These are phyloP conservation scores for Planococcus citri DNA, from an alignment of 1,140 invertebrate species.

Conservation along the genomic window DNA sequence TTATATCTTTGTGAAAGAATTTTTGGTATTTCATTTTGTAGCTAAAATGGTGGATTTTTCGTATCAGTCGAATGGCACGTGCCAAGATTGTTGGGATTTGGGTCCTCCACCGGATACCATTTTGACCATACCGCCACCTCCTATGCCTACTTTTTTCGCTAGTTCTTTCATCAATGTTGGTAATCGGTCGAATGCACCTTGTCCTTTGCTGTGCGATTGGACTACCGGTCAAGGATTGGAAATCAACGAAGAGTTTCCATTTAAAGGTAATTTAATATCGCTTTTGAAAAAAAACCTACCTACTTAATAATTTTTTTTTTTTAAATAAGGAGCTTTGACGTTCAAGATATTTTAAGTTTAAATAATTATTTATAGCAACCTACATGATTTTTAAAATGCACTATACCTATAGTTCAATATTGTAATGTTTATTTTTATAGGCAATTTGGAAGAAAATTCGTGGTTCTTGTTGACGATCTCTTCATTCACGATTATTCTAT, in stretches of 20 bases:
- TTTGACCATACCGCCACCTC: slow-evolving; percentile 64
- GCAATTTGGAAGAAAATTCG: background rate
- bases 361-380: too few relatives aligned
- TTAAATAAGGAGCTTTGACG: too few relatives aligned
- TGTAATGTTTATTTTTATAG: background rate
- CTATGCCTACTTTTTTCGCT: slow-evolving; percentile 56
- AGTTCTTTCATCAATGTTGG: slow-evolving; percentile 28
- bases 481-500: background rate
- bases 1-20: too few relatives aligned
- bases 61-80: slow-evolving; percentile 19
- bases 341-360: too few relatives aligned
- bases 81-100: slow-evolving; percentile 38
- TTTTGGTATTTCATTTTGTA: background rate
- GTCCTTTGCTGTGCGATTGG: slow-evolving; percentile 22
- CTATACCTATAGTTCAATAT: too few relatives aligned
- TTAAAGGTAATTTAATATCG: background rate
- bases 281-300: too few relatives aligned
- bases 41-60: slow-evolving; percentile 26
- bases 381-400: too few relatives aligned
- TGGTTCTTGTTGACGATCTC: slow-evolving; percentile 1
- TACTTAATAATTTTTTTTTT: too few relatives aligned
- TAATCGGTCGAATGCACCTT: slow-evolving; percentile 20
- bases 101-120: slow-evolving; percentile 69
- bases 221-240: slow-evolving; percentile 23
- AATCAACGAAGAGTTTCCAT: slow-evolving; percentile 22